A percentile compares a stretch with the other conserved stretches of the same genome.
Evolutionary conservation across 2,888 invertebrate genomes (phyloP).

Genomic region (Dascillus cervinus): DNA sequence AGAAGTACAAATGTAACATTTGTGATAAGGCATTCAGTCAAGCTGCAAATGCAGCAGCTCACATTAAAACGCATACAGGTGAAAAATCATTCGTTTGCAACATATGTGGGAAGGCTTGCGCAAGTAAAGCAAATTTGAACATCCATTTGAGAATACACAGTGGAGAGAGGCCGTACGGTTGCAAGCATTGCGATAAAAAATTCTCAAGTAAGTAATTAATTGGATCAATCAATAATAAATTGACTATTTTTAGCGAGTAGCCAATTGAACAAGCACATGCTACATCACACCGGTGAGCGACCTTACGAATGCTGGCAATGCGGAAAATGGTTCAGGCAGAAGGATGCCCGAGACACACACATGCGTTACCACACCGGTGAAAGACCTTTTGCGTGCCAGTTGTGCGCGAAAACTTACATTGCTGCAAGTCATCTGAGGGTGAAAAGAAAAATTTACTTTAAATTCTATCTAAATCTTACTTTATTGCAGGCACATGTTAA

Average conservation of each 20-base stretch:
- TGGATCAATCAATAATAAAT: constrained; percentile 1
- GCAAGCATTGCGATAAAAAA: constrained; percentile 30
- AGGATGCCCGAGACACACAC: constrained; percentile 40
- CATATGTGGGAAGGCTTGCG: constrained; percentile 35
- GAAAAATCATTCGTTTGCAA: constrained; percentile 34
- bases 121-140: constrained; percentile 32
- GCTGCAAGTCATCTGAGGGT: constrained; percentile 38
- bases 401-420: constrained; percentile 38
- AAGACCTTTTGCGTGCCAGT: constrained; percentile 34
- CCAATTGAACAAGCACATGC: constrained; percentile 37
- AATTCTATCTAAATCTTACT: not conserved
- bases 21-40: constrained; percentile 37
- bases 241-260: constrained; percentile 30
- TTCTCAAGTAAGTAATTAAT: constrained; percentile 34
- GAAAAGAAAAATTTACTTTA: constrained; percentile 5
- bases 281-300: constrained; percentile 37
- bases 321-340: constrained; percentile 37
- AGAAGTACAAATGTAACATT: constrained; percentile 33
- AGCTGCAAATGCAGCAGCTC: constrained; percentile 34
- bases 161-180: constrained; percentile 36
- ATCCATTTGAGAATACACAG: constrained; percentile 37
- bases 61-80: constrained; percentile 37
- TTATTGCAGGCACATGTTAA: constrained; percentile 33
- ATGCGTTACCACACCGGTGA: constrained; percentile 39
- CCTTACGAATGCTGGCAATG: constrained; percentile 41